Evolutionary conservation across 2,797 vertebrate species (phyloP).

Genomic region (Galaxias olidus): DNA sequence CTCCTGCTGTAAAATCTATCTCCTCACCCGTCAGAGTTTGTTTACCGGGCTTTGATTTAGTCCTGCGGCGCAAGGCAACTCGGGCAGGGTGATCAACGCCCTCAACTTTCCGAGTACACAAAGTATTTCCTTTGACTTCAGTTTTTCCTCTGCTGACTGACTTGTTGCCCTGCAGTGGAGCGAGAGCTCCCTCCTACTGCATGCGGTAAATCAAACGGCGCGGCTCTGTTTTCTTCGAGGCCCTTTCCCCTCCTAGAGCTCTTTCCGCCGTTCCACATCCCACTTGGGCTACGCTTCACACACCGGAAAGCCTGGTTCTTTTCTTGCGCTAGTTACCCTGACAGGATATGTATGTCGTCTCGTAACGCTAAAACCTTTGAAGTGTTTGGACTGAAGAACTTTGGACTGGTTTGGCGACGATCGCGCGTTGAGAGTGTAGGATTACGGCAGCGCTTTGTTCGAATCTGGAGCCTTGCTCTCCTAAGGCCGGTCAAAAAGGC

Average conservation of each 20-base stretch:
- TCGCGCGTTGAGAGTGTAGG: not conserved
- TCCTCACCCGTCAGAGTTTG: conserved; percentile 37
- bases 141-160: no score
- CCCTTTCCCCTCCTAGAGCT: not conserved
- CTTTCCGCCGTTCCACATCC: not conserved
- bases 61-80: conserved; percentile 28
- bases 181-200: no score
- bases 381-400: conserved; percentile 2
- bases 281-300: not conserved
- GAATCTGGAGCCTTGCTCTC: conserved; percentile 3
- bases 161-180: no score
- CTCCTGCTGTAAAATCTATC: conserved; percentile 24
- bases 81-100: conserved; percentile 41
- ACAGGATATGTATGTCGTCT: not conserved
- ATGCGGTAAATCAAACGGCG: no score
- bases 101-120: conserved; percentile 35
- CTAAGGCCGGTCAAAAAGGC: conserved; percentile 6
- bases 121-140: conserved; percentile 13
- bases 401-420: not conserved
- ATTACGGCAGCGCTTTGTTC: conserved; percentile 1
- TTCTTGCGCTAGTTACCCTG: not conserved
- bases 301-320: not conserved
- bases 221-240: no score
- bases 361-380: not conserved
- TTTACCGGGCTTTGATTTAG: conserved; percentile 51